phyloP scores from a whole-genome alignment of 2,888 invertebrate genomes.

The Villa cingulata region DNA sequence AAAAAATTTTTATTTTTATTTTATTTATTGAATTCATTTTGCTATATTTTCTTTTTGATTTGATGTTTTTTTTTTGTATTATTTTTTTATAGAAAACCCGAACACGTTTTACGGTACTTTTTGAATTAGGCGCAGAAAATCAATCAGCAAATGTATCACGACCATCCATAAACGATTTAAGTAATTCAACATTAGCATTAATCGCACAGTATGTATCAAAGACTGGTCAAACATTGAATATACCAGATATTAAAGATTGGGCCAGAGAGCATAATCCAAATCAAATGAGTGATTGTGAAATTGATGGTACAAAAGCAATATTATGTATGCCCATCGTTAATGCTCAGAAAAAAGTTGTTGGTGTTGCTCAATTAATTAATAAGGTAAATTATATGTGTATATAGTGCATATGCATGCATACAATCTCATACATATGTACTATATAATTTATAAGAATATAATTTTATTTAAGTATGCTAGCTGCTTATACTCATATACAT shows the following conservation, averaged over 20 bases:
- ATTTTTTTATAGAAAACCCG: slow-evolving; percentile 31
- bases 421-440: too few species aligned
- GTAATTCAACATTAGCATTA: slow-evolving; percentile 60
- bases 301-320: slow-evolving; percentile 60
- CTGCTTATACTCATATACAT: too few species aligned
- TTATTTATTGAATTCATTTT: background rate
- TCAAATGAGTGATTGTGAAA: slow-evolving; percentile 42
- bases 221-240: slow-evolving; percentile 78
- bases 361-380: slow-evolving; percentile 84
- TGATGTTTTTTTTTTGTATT: background rate
- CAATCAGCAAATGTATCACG: slow-evolving; percentile 49
- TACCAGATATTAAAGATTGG: slow-evolving; percentile 76
- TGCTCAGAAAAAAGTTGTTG: slow-evolving; percentile 76
- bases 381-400: too few species aligned
- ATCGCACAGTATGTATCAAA: slow-evolving; percentile 80
- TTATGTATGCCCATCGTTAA: slow-evolving; percentile 89
- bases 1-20: background rate
- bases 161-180: slow-evolving; percentile 47
- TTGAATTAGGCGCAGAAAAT: slow-evolving; percentile 62
- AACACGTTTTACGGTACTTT: slow-evolving; percentile 69
- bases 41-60: background rate
- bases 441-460: too few species aligned
- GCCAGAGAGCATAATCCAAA: slow-evolving; percentile 50
- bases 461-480: too few species aligned
- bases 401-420: too few species aligned